Conservation (phyloP, 1,140 invertebrate genomes). For the Trichonephila clavipes region DNA sequence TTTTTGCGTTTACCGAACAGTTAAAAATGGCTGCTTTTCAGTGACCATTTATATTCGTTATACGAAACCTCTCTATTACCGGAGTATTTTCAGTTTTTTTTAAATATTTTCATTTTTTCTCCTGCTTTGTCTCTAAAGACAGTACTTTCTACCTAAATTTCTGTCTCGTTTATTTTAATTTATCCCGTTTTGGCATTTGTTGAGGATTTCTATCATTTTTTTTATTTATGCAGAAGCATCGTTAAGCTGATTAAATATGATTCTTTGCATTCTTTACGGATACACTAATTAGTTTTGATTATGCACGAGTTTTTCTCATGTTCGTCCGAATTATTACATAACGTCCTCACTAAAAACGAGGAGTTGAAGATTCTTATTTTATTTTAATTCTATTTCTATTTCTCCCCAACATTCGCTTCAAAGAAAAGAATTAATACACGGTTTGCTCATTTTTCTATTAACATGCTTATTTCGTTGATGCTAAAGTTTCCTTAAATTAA, state of each 20-base stretch:
- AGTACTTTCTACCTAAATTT: conserved; percentile 43
- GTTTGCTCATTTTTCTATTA: not conserved
- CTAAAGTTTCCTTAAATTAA: conserved; percentile 49
- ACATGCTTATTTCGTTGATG: conserved; percentile 1
- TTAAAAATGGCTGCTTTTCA: conserved; percentile 61
- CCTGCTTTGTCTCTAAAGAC: not conserved
- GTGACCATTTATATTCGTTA: conserved; percentile 68
- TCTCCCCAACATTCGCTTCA: not conserved
- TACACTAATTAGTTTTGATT: conserved; percentile 60
- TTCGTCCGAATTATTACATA: conserved; percentile 2
- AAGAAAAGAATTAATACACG: not conserved
- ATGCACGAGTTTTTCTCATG: not conserved
- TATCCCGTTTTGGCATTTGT: conserved; percentile 66
- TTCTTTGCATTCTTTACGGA: conserved; percentile 46
- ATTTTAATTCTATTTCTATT: not conserved
- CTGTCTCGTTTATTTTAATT: conserved; percentile 71
- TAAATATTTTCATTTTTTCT: conserved; percentile 21
- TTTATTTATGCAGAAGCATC: conserved; percentile 1
- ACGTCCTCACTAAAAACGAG: not conserved
- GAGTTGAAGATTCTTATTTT: not conserved
- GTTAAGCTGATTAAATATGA: conserved; percentile 62
- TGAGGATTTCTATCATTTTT: conserved; percentile 1
- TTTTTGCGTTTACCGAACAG: conserved; percentile 25
- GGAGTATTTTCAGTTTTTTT: not conserved
- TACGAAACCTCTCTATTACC: conserved; percentile 52